phyloP scores from a whole-genome alignment of 92 coral and sea anemone genomes.

The Umimayanthus chanpuru region DNA sequence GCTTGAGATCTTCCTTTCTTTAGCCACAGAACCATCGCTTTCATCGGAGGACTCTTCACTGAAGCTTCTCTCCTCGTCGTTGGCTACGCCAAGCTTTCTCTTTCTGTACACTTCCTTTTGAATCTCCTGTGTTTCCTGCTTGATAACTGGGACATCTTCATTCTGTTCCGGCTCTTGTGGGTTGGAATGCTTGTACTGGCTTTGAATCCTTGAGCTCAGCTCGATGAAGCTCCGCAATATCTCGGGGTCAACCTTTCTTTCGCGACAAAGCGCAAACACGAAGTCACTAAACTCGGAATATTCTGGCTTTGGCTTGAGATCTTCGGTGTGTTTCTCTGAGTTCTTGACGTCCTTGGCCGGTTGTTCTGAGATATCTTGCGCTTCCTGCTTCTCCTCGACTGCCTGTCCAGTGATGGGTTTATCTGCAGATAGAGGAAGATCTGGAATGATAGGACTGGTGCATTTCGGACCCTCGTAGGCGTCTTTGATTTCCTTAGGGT shows the following conservation, averaged over 20 bases:
- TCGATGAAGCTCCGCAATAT: conserved; percentile 31
- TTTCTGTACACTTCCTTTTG: not conserved
- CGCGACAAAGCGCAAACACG: conserved; percentile 36
- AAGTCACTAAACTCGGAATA: conserved; percentile 28
- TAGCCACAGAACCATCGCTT: not conserved
- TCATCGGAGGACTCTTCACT: not conserved
- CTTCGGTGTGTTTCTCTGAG: conserved; percentile 3
- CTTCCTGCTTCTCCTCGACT: conserved; percentile 12
- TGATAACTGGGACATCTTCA: not conserved
- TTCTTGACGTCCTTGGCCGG: not conserved
- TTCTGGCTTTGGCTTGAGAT: not conserved
- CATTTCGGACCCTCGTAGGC: not conserved
- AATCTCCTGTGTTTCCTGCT: conserved; percentile 17
- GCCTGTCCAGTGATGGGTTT: not conserved
- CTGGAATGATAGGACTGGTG: conserved; percentile 1
- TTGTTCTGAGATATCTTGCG: not conserved
- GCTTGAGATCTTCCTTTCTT: conserved; percentile 29
- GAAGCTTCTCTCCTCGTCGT: not conserved
- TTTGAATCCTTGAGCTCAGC: conserved; percentile 28
- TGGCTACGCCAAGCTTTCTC: conserved; percentile 1
- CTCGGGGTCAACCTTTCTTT: conserved; percentile 30
- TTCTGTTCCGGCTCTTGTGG: conserved; percentile 8
- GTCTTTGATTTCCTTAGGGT: not conserved
- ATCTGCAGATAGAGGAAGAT: not conserved
- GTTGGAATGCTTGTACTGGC: not conserved